Conservation (phyloP, 2,888 invertebrate species). For the Busseola fusca region DNA sequence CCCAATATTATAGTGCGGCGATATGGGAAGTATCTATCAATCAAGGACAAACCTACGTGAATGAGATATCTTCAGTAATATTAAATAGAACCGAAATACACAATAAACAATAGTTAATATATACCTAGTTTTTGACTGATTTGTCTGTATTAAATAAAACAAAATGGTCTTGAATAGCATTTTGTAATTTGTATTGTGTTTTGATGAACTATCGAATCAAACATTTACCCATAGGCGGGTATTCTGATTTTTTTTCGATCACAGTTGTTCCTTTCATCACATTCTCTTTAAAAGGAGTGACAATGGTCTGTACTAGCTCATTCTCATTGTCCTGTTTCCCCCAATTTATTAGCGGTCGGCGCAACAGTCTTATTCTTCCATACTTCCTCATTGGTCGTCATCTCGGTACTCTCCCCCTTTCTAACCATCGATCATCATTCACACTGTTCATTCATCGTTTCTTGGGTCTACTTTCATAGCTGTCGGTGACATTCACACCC, state of each 20-base stretch:
- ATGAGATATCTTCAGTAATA: slow-evolving; percentile 35
- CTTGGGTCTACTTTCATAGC: not conserved
- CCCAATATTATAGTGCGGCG: slow-evolving; percentile 10
- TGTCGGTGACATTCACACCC: not conserved
- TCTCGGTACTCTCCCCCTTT: not conserved
- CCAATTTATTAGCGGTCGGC: not conserved
- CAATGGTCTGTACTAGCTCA: not conserved
- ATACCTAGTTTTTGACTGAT: slow-evolving; percentile 21
- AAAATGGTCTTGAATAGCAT: slow-evolving; percentile 1
- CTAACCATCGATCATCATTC: not conserved
- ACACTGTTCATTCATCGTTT: not conserved
- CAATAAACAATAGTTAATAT: slow-evolving; percentile 28
- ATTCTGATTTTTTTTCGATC: not conserved
- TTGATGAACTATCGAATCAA: not conserved
- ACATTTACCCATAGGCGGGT: not conserved
- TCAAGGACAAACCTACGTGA: slow-evolving; percentile 46
- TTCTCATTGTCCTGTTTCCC: not conserved
- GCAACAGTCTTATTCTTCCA: not conserved
- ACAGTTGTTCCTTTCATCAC: not conserved
- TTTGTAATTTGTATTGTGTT: not conserved
- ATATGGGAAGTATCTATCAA: slow-evolving; percentile 56
- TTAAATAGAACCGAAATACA: slow-evolving; percentile 15
- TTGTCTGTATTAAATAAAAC: slow-evolving; percentile 6
- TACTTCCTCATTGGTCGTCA: not conserved
- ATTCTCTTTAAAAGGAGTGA: not conserved